Evolutionary conservation across 2,888 invertebrate species (phyloP), one percentile per base, ranked within the genome.

Genomic region (Silvanus unidentatus): DNA sequence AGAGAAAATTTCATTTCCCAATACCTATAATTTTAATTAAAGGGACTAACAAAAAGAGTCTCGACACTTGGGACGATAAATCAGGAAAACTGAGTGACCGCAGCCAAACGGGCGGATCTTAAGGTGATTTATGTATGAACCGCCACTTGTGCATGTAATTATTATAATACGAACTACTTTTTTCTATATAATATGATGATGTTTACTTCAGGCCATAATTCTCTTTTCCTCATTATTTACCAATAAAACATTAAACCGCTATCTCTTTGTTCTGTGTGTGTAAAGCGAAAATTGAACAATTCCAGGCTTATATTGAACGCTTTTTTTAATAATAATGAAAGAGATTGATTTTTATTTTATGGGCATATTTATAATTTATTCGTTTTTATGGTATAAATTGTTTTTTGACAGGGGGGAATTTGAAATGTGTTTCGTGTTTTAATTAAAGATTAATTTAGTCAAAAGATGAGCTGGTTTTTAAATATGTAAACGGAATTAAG

Each of bases 91-190:
- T 63, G 66, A 66, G 62, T 68, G 69, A 66, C 68, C 69, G 65
- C 22, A 32, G 59, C 59, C 61, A 58, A 63, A 58, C 65, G 62
- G 69, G 69, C 70, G 69, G 66, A 69, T 65, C 65, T 65, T 60
- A 60, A 61, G 58, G 70, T 70, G 71, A 71, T 71, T 71, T 71
- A 71, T 65, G 50, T 53, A 52, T 59, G 54, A 62, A 60, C 64
- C 63, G 64, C 66, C 68, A 68, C 66, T 69, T 66, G 67, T 64
- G 66, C 68, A 68, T 70, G 66, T 68, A 67, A 70, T 71, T 69
- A 68, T 70, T 67, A 68, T 70, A 69, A 70, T 66, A 69, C 66
- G 64, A 65, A 67, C 64, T 63, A 61, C 63, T 65, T 66, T 68
- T 32, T 32, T 32, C 8, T 22, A 8, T 22, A 22, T 22, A 22